Evolutionary conservation across 2,888 invertebrate genomes (phyloP).

Genomic region (Lamproptera curius): DNA sequence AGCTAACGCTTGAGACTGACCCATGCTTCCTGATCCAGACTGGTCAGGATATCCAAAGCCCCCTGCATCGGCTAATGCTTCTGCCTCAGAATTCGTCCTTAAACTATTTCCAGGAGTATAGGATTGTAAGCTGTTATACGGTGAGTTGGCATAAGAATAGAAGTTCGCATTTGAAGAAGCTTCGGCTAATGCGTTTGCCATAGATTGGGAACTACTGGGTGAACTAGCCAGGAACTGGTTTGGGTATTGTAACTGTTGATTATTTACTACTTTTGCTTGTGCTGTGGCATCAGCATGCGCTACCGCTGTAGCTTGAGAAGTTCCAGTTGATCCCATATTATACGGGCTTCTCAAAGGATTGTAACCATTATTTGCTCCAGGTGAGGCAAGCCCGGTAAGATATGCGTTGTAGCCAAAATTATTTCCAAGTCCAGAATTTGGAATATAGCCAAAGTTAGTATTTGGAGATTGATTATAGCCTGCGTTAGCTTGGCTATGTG

Average conservation of each 20-base stretch:
- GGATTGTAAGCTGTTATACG: background rate
- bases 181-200: slow-evolving; percentile 10
- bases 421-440: background rate
- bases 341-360: background rate
- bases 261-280: slow-evolving; percentile 3
- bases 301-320: slow-evolving; percentile 2
- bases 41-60: background rate
- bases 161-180: background rate
- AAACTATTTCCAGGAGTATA: slow-evolving; percentile 1
- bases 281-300: slow-evolving; percentile 16
- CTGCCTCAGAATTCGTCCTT: slow-evolving; percentile 21
- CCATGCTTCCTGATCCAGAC: background rate
- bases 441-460: slow-evolving; percentile 9
- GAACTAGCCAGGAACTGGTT: background rate
- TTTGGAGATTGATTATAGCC: background rate
- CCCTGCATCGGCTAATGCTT: slow-evolving; percentile 20
- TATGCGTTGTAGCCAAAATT: no score
- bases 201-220: background rate
- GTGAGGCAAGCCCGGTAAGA: no score
- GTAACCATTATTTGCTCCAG: no score
- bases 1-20: slow-evolving; percentile 20
- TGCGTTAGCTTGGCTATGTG: slow-evolving; percentile 2
- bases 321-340: slow-evolving; percentile 2
- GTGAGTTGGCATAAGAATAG: slow-evolving; percentile 5
- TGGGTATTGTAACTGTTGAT: background rate